Evolutionary conservation across 2,888 invertebrate species (phyloP), one percentile per base, ranked within the genome.

Genomic region (Andrena dorsata): DNA sequence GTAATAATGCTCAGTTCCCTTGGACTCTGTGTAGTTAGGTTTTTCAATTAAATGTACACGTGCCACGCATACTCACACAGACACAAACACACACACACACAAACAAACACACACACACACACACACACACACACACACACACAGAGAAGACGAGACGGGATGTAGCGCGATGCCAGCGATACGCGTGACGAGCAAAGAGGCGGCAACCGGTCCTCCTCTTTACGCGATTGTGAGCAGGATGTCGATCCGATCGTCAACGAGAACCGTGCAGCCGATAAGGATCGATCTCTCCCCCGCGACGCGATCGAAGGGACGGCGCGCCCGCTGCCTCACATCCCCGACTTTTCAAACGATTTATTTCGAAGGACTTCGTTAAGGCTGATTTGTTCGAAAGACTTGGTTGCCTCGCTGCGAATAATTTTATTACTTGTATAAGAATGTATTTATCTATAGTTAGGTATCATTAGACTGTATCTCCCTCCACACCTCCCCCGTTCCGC

Each of bases 11-110:
- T 90, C 90, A 82, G 90, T 89, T 91, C 84, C 87, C 85, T 90
- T 87, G 88, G 88, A 90, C 89, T 88, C 87, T 86, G 86, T 87
- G 90, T 91, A 91, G 91, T 92, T 92, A 92, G 90, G 90, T 92
- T 92, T 92, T 92, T 91, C 82, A 91, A 91, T 86, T 90, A 77
- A 83, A 80, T 63, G 56, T 61, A 61, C 32, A 61, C 53, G 58
- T 63, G 56, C 51, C 53, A 56, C 26, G 53, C 23, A 26, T 53
- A 56, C 26, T 26, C 23, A 56, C 10, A 26, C 53, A 56, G n/a
- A n/a, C n/a, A 23, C 20, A n/a, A 4, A 56, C 4, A 56, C 13
- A 13, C 0, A 5, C 13, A 26, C 3, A 23, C 8, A 53, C 53
- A 58, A n/a, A 23, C 20, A n/a, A 4, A 56, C 4, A 56, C 13